Evolutionary conservation across 1,140 invertebrate genomes (phyloP), one percentile per base, ranked within the genome.

Genomic region (Diachasmimorpha longicaudata): DNA sequence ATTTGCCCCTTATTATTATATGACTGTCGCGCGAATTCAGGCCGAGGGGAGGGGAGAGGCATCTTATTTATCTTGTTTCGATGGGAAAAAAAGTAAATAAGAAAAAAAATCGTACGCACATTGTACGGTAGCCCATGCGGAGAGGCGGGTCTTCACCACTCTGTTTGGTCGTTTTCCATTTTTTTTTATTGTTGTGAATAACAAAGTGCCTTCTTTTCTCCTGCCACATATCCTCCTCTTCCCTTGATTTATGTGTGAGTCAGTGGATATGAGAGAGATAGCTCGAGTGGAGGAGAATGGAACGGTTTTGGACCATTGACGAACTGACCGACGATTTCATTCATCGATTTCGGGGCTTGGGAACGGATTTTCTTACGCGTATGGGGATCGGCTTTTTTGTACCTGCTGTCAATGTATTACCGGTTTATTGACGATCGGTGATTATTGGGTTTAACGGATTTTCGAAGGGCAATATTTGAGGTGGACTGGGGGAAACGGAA

Each of bases 241-340:
- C 70, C 46, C 73, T 52, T 78, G 77, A 78, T 78, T 78, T 78
- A 78, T 78, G 74, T 78, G 74, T 39, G 68, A 48, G 46, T 72
- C 36, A 39, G 36, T 55, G 70, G 0, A 72, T 19, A 11, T 16
- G 21, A 39, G 36, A 3, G 36, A n/a, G 13, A 68, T n/a, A 16
- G 36, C 4, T 9, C 9, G 14, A 39, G 63, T 36, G 3, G 25
- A 66, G 16, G 16, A 39, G 36, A 16, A 68, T 37, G 14, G 8
- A 66, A 2, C 58, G 58, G 23, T 63, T 63, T 25, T 6, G 21
- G 10, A 25, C 19, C 58, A 63, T 63, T 31, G 21, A 63, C 9
- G n/a, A n/a, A 63, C 23, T 70, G 14, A 72, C 46, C 70, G 31
- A 37, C 48, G 31, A 58, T 72, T 72, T 72, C 70, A 72, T 72